Evolutionary conservation across 2,888 invertebrate genomes (phyloP), one percentile per base, ranked within the genome.

Genomic region (Crossocerus cetratus): DNA sequence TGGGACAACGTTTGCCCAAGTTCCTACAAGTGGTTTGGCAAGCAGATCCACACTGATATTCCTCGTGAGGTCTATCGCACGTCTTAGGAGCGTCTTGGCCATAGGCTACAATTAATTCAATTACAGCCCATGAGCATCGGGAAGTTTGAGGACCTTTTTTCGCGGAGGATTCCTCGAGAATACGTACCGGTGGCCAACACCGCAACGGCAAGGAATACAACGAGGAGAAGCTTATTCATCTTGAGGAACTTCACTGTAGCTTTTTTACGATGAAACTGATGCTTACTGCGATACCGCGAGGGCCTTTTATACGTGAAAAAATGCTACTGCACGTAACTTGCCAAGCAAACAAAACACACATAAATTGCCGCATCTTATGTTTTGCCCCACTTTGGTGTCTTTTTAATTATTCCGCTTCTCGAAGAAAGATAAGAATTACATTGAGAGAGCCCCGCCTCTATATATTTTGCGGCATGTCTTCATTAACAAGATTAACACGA

Each of bases 1-100:
- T 71, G 1, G 20, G 18, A 8, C 77, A 80, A 0, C 1, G 0
- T 21, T 62, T 0, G 4, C 53, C 59, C 2, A 79, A 14, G 3
- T 1, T 77, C 0, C 0, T 3, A 11, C 80, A 80, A 8, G 56
- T 59, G 0, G 55, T 68, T 42, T 80, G 77, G 60, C 80, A 80
- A 3, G 73, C 61, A 1, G 73, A 77, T 32, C 79, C 80, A 18
- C 80, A 79, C 0, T 3, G 11, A n/a, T 69, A 71, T 2, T 59
- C 54, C n/a, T 80, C 79, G 69, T 80, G 5, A 0, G 49, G 16
- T 0, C 4, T 4, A 55, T 16, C 3, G 16, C 80, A 79, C 0
- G 0, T 0, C 0, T 8, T 11, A 32, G 32, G 32, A 32, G 11
- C 11, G 8, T 32, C 32, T n/a, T n/a, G n/a, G 49, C 49, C 16